These are phyloP conservation scores for Cercopithecus mona DNA, from an alignment of 2,113 vertebrate genomes.

Conservation along the genomic window DNA sequence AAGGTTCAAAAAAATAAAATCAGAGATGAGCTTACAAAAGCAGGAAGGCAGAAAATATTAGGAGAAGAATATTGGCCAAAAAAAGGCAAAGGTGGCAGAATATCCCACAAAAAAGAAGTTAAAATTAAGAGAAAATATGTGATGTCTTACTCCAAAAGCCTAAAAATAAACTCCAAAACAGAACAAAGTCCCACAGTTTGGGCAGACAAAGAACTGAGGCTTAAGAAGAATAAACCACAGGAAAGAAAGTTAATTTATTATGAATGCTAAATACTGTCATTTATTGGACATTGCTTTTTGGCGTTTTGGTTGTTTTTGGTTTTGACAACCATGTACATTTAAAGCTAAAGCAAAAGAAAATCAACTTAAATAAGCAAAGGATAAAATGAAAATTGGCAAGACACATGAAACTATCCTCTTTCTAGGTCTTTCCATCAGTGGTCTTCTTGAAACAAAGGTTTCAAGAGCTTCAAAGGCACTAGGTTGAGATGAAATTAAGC, in stretches of 20 bases:
- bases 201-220: not conserved
- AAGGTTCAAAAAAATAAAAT: not conserved
- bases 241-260: not conserved
- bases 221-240: not conserved
- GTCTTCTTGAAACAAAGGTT: not conserved
- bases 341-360: constrained; percentile 11
- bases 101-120: not conserved
- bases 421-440: not conserved
- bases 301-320: not conserved
- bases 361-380: not conserved
- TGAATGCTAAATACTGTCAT: not conserved
- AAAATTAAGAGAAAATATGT: not conserved
- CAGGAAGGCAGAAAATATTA: not conserved
- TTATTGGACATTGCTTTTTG: not conserved
- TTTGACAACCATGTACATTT: not conserved
- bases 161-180: not conserved
- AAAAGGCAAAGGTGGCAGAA: not conserved
- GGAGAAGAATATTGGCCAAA: not conserved
- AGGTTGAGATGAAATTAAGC: not conserved
- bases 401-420: not conserved
- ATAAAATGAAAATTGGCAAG: not conserved
- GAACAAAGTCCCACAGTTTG: not conserved
- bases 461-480: not conserved
- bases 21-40: not conserved
- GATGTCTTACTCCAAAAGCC: not conserved